phyloP scores from a whole-genome alignment of 2,888 invertebrate genomes.

The Heterodera filipjevi region DNA sequence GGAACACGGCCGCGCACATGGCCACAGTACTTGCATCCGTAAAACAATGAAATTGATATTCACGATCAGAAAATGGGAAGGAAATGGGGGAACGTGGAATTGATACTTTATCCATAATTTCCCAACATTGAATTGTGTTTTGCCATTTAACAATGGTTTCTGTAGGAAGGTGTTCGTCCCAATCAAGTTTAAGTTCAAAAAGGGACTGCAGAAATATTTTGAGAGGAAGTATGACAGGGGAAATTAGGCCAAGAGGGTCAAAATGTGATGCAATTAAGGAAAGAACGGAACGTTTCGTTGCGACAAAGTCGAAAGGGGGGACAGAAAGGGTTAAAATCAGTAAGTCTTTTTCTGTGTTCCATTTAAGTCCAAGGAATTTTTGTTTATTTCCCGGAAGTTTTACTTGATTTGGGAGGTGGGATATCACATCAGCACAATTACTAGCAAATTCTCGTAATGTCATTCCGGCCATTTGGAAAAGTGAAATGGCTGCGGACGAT shows the following conservation, averaged over 20 bases:
- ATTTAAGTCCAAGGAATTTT: conserved; percentile 33
- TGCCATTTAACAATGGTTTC: not conserved
- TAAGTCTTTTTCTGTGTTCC: conserved; percentile 15
- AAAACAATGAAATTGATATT: conserved; percentile 19
- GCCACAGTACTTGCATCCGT: conserved; percentile 22
- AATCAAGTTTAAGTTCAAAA: conserved; percentile 17
- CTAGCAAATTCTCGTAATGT: conserved; percentile 1
- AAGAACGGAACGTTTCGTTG: conserved; percentile 31
- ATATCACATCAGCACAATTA: not conserved
- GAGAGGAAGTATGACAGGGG: conserved; percentile 17
- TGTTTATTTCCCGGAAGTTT: not conserved
- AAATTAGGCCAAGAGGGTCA: conserved; percentile 36
- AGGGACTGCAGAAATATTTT: conserved; percentile 30
- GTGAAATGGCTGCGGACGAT: not conserved
- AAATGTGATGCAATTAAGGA: conserved; percentile 26
- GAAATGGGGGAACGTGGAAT: not conserved
- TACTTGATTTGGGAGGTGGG: not conserved
- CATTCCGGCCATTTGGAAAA: conserved; percentile 16
- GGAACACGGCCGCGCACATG: conserved; percentile 16
- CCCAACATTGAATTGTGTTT: not conserved
- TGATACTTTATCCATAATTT: not conserved
- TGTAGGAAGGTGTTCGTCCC: conserved; percentile 25
- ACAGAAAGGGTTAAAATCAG: not conserved
- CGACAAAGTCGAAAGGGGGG: not conserved
- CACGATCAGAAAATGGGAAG: not conserved